Evolutionary conservation across 37 sponge, comb jelly and placozoan species (phyloP).

Genomic region (Agelas oroides): DNA sequence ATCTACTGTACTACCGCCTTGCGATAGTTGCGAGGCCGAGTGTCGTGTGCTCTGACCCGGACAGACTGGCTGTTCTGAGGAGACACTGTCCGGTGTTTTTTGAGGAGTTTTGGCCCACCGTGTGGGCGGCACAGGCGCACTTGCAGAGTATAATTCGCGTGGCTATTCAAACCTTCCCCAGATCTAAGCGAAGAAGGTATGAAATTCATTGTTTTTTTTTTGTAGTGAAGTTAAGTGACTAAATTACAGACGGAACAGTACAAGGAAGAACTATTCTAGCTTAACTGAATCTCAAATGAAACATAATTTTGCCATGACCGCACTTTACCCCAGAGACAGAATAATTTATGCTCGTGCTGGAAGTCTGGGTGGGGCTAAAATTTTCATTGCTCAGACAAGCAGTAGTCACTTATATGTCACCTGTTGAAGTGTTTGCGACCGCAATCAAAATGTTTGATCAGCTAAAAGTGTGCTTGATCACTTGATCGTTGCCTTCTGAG

Average conservation of each 20-base stretch:
- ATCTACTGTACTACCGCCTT: slow-evolving; percentile 43
- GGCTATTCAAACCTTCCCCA: slow-evolving; percentile 32
- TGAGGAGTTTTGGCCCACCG: slow-evolving; percentile 49
- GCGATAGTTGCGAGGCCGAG: slow-evolving; percentile 31
- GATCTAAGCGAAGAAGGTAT: slow-evolving; percentile 24
- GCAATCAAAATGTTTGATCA: too few species aligned
- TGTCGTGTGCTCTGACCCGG: slow-evolving; percentile 48
- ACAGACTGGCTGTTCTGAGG: slow-evolving; percentile 3
- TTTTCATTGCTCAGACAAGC: too few species aligned
- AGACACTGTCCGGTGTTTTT: slow-evolving; percentile 59
- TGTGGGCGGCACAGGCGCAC: slow-evolving; percentile 74
- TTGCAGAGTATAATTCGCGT: slow-evolving; percentile 64
- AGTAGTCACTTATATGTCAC: too few species aligned
- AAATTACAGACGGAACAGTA: background rate
- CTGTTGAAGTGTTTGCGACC: too few species aligned
- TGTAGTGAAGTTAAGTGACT: background rate
- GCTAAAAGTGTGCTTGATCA: too few species aligned
- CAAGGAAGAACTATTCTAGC: background rate
- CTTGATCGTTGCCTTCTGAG: too few species aligned
- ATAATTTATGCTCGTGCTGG: too few species aligned
- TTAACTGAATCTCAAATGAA: background rate
- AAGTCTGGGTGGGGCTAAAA: too few species aligned
- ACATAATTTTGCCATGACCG: too few species aligned
- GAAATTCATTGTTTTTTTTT: too few species aligned
- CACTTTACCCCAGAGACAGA: too few species aligned